Evolutionary conservation across 2,113 vertebrate genomes (phyloP), one percentile per base, ranked within the genome.

Genomic region (Vanacampus margaritifer): DNA sequence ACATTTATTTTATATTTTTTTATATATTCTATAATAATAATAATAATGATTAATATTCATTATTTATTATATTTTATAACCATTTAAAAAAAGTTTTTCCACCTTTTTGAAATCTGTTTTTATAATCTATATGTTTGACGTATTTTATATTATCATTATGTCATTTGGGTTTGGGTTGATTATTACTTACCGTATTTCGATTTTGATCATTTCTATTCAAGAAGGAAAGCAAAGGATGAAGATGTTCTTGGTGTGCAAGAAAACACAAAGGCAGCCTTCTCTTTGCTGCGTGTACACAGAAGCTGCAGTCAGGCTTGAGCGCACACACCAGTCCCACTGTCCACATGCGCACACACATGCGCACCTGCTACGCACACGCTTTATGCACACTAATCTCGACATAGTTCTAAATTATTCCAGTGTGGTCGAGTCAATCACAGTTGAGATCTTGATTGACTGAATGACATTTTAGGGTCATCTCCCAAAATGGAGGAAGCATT

Each of bases 231-330:
- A 53, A 24, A 60, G 21, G 11, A n/a, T n/a, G 32, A 28, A 16
- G 56, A 57, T 57, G 35, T 60, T 35, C 36, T 35, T 58, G 28
- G 16, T 36, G 6, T 6, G 23, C 39, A 35, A 6, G 13, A 37
- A 24, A 9, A 9, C 61, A 90, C 88, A 91, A 89, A 89, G 84
- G 74, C 59, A 24, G 74, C 82, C 67, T 84, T 91, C 79, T 88
- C 76, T 82, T 32, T 9, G 28, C 16, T 26, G 51, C 51, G 26
- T 54, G 56, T 10, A 19, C 21, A 60, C 57, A 60, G 32, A 35
- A 17, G 36, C 58, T 10, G 19, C 19, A 36, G 57, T 59, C 57
- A 59, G 57, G 8, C 58, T 58, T 6, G 23, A 35, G 35, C 19
- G 1, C 56, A 35, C 56, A 58, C 56, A 58, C 56, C 75, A 46